Percentiles rank a stretch among this genome's conserved stretches.
Conservation (phyloP, 2,113 vertebrate species). For the Chloropsis hardwickii region DNA sequence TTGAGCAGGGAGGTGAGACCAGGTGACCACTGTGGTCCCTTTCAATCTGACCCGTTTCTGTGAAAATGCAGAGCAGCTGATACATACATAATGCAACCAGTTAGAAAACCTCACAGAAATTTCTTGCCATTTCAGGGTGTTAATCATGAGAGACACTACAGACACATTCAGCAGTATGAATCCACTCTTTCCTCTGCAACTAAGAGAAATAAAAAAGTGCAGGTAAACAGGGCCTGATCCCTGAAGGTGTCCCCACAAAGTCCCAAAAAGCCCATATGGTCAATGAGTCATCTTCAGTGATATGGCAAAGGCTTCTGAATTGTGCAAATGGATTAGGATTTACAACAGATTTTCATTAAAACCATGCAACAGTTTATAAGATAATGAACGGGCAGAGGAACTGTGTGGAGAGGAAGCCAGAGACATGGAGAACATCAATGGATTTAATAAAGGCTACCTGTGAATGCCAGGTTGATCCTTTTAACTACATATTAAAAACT, state of each 20-base stretch:
- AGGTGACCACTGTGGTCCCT: background rate
- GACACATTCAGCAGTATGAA: background rate
- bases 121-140: background rate
- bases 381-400: background rate
- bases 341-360: background rate
- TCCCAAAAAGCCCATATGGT: background rate
- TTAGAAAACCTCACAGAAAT: background rate
- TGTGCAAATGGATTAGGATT: background rate
- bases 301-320: background rate
- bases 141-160: background rate
- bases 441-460: background rate
- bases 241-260: background rate
- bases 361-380: background rate
- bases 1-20: background rate
- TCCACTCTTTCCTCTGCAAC: background rate
- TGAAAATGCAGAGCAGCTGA: background rate
- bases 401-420: background rate
- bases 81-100: background rate
- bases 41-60: background rate
- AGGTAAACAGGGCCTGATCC: background rate
- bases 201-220: background rate
- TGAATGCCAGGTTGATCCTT: background rate
- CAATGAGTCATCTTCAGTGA: background rate
- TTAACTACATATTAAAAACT: background rate
- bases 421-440: background rate